Conservation (phyloP, 2,113 vertebrate genomes). For the Elephantulus edwardii region DNA sequence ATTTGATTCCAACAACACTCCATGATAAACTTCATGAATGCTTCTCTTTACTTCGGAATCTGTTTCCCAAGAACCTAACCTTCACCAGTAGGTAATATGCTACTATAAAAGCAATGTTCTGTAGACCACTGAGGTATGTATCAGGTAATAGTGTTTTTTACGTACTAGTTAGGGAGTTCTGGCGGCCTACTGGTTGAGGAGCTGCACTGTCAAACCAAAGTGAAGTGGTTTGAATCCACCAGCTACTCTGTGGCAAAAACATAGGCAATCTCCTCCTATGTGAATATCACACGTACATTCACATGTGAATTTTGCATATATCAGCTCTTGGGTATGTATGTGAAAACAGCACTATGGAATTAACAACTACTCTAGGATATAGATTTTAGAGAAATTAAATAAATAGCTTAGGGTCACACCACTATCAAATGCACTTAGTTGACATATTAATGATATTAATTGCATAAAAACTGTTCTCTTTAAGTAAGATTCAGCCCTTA, state of each 20-base stretch:
- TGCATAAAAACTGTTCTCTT: neutral
- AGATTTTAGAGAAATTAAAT: neutral
- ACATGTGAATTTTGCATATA: neutral
- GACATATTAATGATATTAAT: neutral
- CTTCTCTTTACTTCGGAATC: neutral
- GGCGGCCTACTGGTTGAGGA: too few relatives aligned
- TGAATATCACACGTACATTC: too few relatives aligned
- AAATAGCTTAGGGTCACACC: neutral
- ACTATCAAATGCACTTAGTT: neutral
- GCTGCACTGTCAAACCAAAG: too few relatives aligned
- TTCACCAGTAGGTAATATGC: neutral
- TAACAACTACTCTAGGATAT: neutral
- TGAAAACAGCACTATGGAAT: neutral
- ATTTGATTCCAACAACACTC: neutral
- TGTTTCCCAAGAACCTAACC: neutral
- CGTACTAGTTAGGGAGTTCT: neutral
- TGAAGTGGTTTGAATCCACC: too few relatives aligned
- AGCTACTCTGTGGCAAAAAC: too few relatives aligned
- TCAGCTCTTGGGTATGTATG: neutral
- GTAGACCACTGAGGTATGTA: neutral
- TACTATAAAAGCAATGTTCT: neutral
- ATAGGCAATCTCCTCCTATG: too few relatives aligned
- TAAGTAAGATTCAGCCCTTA: neutral
- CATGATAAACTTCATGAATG: neutral
- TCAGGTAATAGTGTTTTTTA: neutral